Base-by-base conservation (phyloP, 2,888 invertebrate genomes). In the Drosophila tripunctata region DNA sequence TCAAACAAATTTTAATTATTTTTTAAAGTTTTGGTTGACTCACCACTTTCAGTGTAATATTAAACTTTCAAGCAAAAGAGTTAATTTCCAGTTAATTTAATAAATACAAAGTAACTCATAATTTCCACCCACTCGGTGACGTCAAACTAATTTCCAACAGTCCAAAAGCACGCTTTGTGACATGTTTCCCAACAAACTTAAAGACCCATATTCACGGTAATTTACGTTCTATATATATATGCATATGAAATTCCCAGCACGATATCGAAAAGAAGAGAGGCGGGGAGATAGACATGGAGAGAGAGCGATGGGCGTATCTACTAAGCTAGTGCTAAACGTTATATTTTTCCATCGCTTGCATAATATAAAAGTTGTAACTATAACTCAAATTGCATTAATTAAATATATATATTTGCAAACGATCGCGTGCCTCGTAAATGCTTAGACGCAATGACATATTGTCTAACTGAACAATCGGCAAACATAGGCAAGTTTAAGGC, bases 371-470 rank as follows among this genome's bases (percentile, higher is more conserved):
- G n/a, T n/a, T n/a, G n/a, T n/a, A n/a, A n/a, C n/a, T n/a, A 50
- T 36, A 64, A 54, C 24, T 31, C 12, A 58, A 60, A 57, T 54
- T 75, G 68, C 35, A 72, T 63, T 62, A 52, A 62, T 71, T 75
- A 36, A 54, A 60, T 36, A 44, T 19, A 21, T 48, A 41, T 33
- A 31, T 19, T n/a, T n/a, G n/a, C n/a, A n/a, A 35, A 22, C 14
- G 45, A 75, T 58, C 78, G 80, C 63, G 67, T 64, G 73, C 45
- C 35, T 22, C 4, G 40, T 24, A 52, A 63, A 63, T 70, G 75
- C 66, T 43, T 10, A 21, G 35, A 27, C n/a, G 8, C 7, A 57
- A 56, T 57, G 65, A 60, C 50, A 27, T 30, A 72, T 40, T 55
- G 50, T 14, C 30, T 31, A 24, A 22, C 38, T 64, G 55, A 47